Evolutionary conservation across 2,797 vertebrate genomes (phyloP).

Genomic region (Apodemus agrarius): DNA sequence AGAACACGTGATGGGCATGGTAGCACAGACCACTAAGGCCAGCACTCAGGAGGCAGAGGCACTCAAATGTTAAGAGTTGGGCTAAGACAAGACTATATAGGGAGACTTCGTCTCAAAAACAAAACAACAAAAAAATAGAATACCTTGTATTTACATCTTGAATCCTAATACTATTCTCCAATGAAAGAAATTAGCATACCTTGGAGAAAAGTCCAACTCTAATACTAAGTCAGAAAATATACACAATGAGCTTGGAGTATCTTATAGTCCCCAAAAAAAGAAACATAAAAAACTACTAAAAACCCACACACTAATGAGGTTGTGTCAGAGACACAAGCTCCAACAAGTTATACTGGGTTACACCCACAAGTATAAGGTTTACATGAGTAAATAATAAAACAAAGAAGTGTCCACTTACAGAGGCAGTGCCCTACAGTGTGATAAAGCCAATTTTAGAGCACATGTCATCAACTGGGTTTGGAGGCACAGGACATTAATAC

Average conservation of each 20-base stretch:
- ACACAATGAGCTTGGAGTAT: background rate
- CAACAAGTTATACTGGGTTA: background rate
- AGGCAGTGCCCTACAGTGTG: background rate
- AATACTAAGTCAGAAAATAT: slow-evolving; percentile 11
- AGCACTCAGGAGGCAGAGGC: background rate
- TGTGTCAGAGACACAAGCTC: background rate
- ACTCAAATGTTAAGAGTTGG: background rate
- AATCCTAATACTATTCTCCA: slow-evolving; percentile 47
- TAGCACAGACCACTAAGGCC: background rate
- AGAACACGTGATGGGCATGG: background rate
- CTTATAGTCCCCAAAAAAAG: slow-evolving; percentile 7
- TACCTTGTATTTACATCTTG: background rate
- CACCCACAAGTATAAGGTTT: slow-evolving; percentile 19
- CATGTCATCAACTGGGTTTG: background rate
- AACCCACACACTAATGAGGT: background rate
- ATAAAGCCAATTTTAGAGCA: background rate
- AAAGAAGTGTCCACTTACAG: slow-evolving; percentile 32
- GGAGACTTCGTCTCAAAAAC: background rate
- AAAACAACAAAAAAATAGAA: background rate
- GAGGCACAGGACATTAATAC: background rate
- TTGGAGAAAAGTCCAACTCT: slow-evolving; percentile 4
- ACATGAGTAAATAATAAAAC: background rate
- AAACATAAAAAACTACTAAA: background rate
- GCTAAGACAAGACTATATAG: background rate
- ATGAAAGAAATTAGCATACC: background rate